A percentile compares a stretch with the other conserved stretches of the same genome.
Evolutionary conservation across 1,140 invertebrate species (phyloP).

Genomic region (Melanaphis sacchari): DNA sequence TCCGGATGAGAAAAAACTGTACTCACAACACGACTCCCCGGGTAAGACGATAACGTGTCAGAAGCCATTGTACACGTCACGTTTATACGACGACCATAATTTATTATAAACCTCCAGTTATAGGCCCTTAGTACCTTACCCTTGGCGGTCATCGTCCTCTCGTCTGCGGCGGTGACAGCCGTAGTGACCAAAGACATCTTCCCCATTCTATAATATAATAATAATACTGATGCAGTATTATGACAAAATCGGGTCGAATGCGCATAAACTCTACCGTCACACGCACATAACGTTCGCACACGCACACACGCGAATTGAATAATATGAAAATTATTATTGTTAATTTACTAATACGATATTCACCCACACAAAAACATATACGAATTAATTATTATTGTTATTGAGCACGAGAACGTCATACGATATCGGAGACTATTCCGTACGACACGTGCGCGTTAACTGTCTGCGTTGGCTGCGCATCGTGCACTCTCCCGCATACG

Average conservation of each 20-base stretch:
- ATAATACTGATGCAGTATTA: neutral
- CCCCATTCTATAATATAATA: slow-evolving; percentile 7
- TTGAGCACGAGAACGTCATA: neutral
- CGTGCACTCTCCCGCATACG: neutral
- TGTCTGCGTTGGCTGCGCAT: neutral
- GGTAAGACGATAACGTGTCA: neutral
- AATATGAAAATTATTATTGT: neutral
- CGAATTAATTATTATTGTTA: neutral
- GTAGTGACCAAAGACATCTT: slow-evolving; percentile 15
- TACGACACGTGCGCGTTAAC: slow-evolving; percentile 46
- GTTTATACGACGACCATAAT: neutral
- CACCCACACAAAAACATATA: neutral
- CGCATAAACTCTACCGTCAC: neutral
- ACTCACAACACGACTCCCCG: neutral
- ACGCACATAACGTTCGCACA: neutral
- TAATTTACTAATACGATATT: neutral
- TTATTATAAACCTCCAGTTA: neutral
- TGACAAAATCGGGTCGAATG: neutral
- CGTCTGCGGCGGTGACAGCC: neutral
- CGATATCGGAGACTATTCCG: neutral
- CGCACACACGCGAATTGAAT: neutral
- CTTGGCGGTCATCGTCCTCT: slow-evolving; percentile 37
- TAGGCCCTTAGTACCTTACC: neutral
- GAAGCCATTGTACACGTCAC: slow-evolving; percentile 18
- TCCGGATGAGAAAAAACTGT: neutral